Percentiles rank a stretch among this genome's conserved stretches.
Conservation (phyloP, 2,797 vertebrate genomes). For the Poecile montanus region DNA sequence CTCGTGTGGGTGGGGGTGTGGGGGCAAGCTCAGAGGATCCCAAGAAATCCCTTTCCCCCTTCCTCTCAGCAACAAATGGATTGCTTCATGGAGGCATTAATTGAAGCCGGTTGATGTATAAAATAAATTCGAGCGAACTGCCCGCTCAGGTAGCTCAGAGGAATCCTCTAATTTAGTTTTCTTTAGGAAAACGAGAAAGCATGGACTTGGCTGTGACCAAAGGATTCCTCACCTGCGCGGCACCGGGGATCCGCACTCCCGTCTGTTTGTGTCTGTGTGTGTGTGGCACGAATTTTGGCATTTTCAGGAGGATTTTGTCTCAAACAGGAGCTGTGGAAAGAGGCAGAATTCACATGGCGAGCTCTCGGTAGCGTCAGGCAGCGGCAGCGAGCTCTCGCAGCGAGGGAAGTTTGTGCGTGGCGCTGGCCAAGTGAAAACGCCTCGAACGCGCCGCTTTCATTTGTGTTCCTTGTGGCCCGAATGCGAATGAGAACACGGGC, state of each 20-base stretch:
- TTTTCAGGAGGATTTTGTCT: not conserved
- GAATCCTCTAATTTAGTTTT: not conserved
- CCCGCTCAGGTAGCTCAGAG: not conserved
- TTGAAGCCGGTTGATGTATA: not conserved
- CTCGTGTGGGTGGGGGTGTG: not conserved
- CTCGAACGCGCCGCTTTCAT: not conserved
- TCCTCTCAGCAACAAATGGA: not conserved
- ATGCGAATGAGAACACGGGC: constrained; percentile 36
- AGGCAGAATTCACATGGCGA: fast-evolving
- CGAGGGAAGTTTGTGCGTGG: not conserved
- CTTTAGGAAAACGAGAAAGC: not conserved
- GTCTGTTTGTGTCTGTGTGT: fast-evolving
- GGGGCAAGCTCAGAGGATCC: not conserved
- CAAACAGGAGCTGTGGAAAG: fast-evolving
- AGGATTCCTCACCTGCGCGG: not conserved
- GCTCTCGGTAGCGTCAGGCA: not conserved
- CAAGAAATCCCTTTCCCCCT: not conserved
- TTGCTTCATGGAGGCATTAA: not conserved
- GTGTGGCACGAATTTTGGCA: fast-evolving
- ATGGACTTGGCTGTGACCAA: fast-evolving
- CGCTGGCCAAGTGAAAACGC: constrained; percentile 23
- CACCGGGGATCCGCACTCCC: fast-evolving
- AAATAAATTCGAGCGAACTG: not conserved
- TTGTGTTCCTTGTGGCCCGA: constrained; percentile 42
- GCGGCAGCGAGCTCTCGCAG: not conserved